A percentile compares a stretch with the other conserved stretches of the same genome.
These are phyloP conservation scores for Gobiocypris rarus DNA, from an alignment of 2,113 vertebrate genomes.

Conservation along the genomic window DNA sequence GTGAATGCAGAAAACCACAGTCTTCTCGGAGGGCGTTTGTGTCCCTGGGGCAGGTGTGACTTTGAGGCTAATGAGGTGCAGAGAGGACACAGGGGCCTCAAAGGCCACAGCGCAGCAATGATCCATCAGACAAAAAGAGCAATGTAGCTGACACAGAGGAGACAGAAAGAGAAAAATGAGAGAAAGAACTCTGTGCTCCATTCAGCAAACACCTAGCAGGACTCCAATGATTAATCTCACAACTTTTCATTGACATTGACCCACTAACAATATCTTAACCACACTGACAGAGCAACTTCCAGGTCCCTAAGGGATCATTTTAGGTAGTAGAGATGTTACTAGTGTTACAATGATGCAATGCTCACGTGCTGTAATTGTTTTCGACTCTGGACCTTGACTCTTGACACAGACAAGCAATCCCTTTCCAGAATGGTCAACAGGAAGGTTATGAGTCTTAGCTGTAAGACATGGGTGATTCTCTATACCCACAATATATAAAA, in stretches of 20 bases:
- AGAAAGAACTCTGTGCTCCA: constrained; percentile 13
- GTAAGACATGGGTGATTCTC: neutral
- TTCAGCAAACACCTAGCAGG: neutral
- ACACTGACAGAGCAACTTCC: neutral
- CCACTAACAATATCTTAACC: neutral
- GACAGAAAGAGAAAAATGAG: neutral
- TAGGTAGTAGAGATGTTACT: neutral
- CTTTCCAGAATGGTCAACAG: no score
- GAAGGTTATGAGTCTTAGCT: neutral
- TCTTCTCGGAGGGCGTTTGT: neutral
- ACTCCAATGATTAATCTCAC: neutral
- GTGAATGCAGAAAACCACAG: neutral
- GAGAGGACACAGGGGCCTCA: constrained; percentile 39
- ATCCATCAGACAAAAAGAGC: constrained; percentile 54
- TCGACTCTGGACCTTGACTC: neutral
- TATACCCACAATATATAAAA: neutral
- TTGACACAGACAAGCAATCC: neutral
- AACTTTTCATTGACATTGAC: constrained; percentile 10
- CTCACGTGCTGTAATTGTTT: neutral
- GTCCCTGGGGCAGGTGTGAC: constrained; percentile 37
- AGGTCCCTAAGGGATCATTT: neutral
- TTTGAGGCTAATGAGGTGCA: constrained; percentile 48
- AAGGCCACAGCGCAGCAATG: constrained; percentile 26
- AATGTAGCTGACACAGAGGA: constrained; percentile 47
- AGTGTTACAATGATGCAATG: neutral